These are phyloP conservation scores for Drosophila rufa DNA, from an alignment of 1,140 invertebrate genomes.

Conservation along the genomic window DNA sequence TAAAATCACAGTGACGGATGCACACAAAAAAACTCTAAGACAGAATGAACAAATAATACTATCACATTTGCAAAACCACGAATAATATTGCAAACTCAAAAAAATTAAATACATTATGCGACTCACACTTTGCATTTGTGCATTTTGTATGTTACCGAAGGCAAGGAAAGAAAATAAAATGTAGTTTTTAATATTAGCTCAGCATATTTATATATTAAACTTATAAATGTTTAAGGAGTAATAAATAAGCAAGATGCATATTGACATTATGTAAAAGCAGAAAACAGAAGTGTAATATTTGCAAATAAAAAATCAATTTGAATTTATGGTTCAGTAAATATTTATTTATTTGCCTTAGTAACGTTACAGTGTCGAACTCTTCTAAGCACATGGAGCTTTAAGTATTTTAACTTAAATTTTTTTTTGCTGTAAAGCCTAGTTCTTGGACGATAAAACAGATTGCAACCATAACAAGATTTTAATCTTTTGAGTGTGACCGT, in stretches of 20 bases:
- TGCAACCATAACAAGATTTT: too few relatives aligned
- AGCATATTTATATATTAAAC: constrained; percentile 24
- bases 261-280: constrained; percentile 13
- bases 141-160: constrained; percentile 20
- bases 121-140: constrained; percentile 6
- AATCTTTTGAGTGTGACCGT: too few relatives aligned
- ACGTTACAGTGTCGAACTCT: too few relatives aligned
- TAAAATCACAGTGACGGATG: background rate
- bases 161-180: constrained; percentile 8
- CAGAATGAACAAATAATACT: background rate
- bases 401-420: too few relatives aligned
- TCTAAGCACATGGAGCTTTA: too few relatives aligned
- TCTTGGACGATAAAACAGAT: too few relatives aligned
- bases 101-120: background rate
- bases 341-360: too few relatives aligned
- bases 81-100: background rate
- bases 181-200: constrained; percentile 35
- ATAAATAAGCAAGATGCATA: constrained; percentile 14
- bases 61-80: background rate
- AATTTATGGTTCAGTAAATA: background rate
- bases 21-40: background rate
- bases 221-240: constrained; percentile 26
- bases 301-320: constrained; percentile 25
- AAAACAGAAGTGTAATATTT: constrained; percentile 26
- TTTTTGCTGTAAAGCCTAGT: too few relatives aligned